Percentiles rank a stretch among this genome's conserved stretches.
These are phyloP conservation scores for Rhinophrynus dorsalis DNA, from an alignment of 2,797 vertebrate species.

Conservation along the genomic window DNA sequence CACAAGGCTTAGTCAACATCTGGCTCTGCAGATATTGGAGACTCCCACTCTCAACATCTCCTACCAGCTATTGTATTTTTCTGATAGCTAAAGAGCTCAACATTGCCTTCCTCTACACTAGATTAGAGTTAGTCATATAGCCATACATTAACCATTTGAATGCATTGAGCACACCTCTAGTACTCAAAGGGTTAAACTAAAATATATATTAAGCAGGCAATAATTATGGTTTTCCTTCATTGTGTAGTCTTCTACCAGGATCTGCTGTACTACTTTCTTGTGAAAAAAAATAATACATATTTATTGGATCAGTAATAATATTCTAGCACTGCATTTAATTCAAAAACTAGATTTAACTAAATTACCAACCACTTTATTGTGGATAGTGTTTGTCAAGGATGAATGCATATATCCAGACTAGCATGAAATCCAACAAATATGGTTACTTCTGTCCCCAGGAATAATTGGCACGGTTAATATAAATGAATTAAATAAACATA, in stretches of 20 bases:
- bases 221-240: too few species aligned
- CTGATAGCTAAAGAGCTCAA: too few species aligned
- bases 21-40: too few species aligned
- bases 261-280: not conserved
- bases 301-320: not conserved
- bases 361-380: conserved; percentile 15
- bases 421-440: conserved; percentile 22
- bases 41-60: too few species aligned
- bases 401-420: conserved; percentile 22
- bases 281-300: not conserved
- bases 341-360: not conserved
- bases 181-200: too few species aligned
- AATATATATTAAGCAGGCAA: too few species aligned
- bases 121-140: too few species aligned
- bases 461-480: not conserved
- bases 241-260: not conserved
- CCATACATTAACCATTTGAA: too few species aligned
- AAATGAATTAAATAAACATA: not conserved
- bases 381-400: conserved; percentile 11
- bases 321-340: not conserved
- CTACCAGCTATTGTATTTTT: too few species aligned
- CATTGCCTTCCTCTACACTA: too few species aligned
- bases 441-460: conserved; percentile 8
- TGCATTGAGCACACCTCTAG: too few species aligned
- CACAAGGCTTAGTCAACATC: too few species aligned